Evolutionary conservation across 2,888 invertebrate species (phyloP).

Genomic region (Seladonia tumulorum): DNA sequence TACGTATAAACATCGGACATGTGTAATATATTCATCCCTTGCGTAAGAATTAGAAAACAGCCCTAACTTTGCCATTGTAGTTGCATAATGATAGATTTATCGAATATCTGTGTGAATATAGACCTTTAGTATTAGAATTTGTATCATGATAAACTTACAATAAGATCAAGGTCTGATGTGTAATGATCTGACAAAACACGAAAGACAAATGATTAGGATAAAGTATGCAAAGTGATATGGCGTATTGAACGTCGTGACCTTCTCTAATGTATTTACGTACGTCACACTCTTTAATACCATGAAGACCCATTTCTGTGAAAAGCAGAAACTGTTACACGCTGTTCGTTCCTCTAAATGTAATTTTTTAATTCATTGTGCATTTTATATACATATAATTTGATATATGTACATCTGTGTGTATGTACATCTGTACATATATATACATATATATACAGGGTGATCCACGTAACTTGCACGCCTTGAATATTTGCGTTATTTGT

Average conservation of each 20-base stretch:
- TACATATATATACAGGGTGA: neutral
- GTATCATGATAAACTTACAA: conserved; percentile 66
- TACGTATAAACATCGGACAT: conserved; percentile 59
- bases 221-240: conserved; percentile 54
- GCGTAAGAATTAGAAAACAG: conserved; percentile 59
- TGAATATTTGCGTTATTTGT: no score
- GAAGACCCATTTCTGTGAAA: conserved; percentile 44
- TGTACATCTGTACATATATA: neutral
- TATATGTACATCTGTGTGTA: neutral
- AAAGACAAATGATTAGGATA: conserved; percentile 55
- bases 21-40: conserved; percentile 75
- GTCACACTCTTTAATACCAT: conserved; percentile 45
- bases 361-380: conserved; percentile 44
- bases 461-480: no score
- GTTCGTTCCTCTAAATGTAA: conserved; percentile 65
- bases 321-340: conserved; percentile 39
- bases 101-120: conserved; percentile 78
- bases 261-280: conserved; percentile 64
- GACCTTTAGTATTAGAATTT: conserved; percentile 73
- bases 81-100: conserved; percentile 69
- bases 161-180: conserved; percentile 48
- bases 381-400: conserved; percentile 21
- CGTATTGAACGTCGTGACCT: conserved; percentile 44
- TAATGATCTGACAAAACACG: conserved; percentile 57
- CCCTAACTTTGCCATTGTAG: conserved; percentile 72